Base-by-base conservation (phyloP, 2,888 invertebrate genomes). In the Anorthoa munda region DNA sequence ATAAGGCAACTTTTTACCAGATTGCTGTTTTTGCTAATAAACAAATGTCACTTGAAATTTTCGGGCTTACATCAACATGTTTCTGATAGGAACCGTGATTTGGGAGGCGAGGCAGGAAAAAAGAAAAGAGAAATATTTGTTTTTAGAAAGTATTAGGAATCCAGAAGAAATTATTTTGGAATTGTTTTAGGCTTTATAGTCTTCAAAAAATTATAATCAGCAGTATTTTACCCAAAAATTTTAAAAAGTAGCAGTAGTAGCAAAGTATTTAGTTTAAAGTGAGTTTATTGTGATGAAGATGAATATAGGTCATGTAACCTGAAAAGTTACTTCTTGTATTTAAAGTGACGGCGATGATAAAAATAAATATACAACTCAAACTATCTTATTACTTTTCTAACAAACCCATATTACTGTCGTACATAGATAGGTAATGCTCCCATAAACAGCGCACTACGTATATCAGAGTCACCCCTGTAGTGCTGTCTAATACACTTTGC, bases 1-100 rank as follows among this genome's bases (percentile, higher is more conserved):
- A 60, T 4, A 26, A 51, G 21, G 51, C 26, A 21, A 58, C 73
- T 66, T 66, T 26, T 26, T 75, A 75, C 61, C 67, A 50, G 61
- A 61, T 60, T 15, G 12, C 18, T 45, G n/a, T 53, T 48, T 26
- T 51, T n/a, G 4, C 39, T 45, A 15, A 50, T 56, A 31, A 55
- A 56, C 18, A 58, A 64, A 17, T 21, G 63, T 4, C 23, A 26
- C 39, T 18, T 26, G 9, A 18, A 26, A 46, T 55, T 46, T 46
- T 79, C 31, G 60, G 45, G 11, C 46, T 79, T 78, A 73, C 31
- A 48, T 48, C 51, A 39, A 63, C 72, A 51, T 78, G 63, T 65
- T 59, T 56, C 55, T 64, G 56, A 67, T 60, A 60, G 46, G 46
- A 48, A 15, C 39, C 65, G 31, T 74, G 64, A 73, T 79, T 66